Percentiles rank a stretch among this genome's conserved stretches.
phyloP scores from a whole-genome alignment of 2,888 invertebrate genomes.

The Ellobium chinense region DNA sequence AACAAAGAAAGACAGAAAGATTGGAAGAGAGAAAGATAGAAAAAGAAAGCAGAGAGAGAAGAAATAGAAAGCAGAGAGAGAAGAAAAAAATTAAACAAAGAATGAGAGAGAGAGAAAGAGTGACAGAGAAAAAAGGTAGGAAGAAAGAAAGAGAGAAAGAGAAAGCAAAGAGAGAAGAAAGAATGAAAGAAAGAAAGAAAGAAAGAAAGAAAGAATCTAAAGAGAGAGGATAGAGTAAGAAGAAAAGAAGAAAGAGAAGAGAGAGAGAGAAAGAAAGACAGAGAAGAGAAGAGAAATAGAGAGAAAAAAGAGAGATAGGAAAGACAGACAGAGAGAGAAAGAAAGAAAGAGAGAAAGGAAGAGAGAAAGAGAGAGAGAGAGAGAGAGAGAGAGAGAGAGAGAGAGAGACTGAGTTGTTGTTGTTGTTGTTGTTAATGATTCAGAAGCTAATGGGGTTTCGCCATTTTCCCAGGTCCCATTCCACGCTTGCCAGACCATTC shows the following conservation, averaged over 20 bases:
- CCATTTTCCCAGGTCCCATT: too few species aligned
- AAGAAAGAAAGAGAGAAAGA: background rate
- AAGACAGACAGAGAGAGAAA: background rate
- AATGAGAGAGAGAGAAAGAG: background rate
- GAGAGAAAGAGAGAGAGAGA: background rate
- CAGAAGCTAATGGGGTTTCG: too few species aligned
- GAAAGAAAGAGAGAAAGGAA: background rate
- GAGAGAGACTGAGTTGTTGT: background rate
- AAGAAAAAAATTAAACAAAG: background rate
- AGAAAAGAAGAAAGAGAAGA: background rate
- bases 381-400: background rate
- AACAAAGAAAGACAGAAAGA: background rate
- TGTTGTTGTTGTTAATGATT: background rate
- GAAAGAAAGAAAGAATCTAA: background rate
- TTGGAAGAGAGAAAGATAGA: background rate
- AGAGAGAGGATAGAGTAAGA: background rate
- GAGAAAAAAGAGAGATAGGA: background rate
- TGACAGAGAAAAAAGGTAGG: background rate
- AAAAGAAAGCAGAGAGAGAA: background rate
- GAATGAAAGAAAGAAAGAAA: background rate
- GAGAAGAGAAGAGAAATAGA: background rate
- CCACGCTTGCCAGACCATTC: too few species aligned
- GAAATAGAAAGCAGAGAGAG: background rate
- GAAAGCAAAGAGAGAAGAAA: background rate
- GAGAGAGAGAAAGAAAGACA: background rate